Evolutionary conservation across 2,113 vertebrate genomes (phyloP), one percentile per base, ranked within the genome.

Genomic region (Dromiciops gliroides): DNA sequence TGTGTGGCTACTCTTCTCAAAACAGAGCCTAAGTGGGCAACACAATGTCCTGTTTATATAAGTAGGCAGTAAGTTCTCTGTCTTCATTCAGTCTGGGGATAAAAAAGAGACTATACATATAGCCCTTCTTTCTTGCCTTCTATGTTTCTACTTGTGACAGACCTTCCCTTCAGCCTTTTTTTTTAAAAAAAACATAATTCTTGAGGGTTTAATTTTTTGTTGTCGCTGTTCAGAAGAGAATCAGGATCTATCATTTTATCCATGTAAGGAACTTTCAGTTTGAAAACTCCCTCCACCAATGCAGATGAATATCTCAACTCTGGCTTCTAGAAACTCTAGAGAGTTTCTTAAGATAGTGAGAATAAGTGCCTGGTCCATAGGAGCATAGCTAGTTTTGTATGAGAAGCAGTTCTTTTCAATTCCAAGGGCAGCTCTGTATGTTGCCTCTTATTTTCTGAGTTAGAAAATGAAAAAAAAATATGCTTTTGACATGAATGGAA

Each of bases 1-100:
- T 96, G 50, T 94, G 94, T 93, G 92, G 94, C 93, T 97, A 52
- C 93, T 96, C 89, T 90, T 90, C 28, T 96, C 95, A 92, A 95
- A 97, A 95, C 94, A 97, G 96, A 96, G 91, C 19, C 88, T 37
- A 92, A 94, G 92, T 95, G 51, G 53, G 94, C 89, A 92, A 91
- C 31, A 90, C 95, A 93, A 48, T 95, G 95, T 94, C 94, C 95
- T 90, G 67, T 93, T 96, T 94, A 92, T 56, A 60, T 95, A 95
- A 52, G 95, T 93, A 93, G 93, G 96, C 89, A 92, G 94, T 95
- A 96, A 95, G 90, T 91, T 92, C 52, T 92, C 48, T 90, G 92
- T 49, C 56, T 96, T 91, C 37, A 44, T 83, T 44, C 12, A 52
- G 31, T 26, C 48, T 3, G 28, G 24, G 28, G 28, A 91, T 91